phyloP scores from a whole-genome alignment of 2,797 vertebrate species.

The Remorina albescens region DNA sequence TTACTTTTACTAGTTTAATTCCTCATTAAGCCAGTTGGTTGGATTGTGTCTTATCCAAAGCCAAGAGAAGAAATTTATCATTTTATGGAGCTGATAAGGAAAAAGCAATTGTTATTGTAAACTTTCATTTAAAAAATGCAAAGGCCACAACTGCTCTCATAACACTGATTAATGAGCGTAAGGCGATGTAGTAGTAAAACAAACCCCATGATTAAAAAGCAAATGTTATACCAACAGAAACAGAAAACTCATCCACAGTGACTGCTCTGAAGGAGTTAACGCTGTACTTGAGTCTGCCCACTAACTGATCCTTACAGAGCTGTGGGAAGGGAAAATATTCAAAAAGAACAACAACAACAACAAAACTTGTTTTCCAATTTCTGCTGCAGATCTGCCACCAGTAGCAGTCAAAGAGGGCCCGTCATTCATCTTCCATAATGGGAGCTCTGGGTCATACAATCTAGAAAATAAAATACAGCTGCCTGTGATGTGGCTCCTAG shows the following conservation, averaged over 20 bases:
- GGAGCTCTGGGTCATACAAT: conserved; percentile 68
- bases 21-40: conserved; percentile 17
- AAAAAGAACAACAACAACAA: conserved; percentile 41
- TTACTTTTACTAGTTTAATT: conserved; percentile 25
- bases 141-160: conserved; percentile 5
- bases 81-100: not conserved
- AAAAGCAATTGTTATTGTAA: conserved; percentile 1
- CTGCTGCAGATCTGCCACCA: conserved; percentile 38
- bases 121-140: conserved; percentile 11
- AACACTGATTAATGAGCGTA: conserved; percentile 10
- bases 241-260: conserved; percentile 38
- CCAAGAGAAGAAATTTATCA: conserved; percentile 18
- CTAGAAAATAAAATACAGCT: conserved; percentile 58
- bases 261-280: conserved; percentile 31
- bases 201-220: conserved; percentile 54
- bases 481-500: conserved; percentile 60
- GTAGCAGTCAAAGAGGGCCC: conserved; percentile 55
- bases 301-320: conserved; percentile 51
- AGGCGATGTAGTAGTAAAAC: conserved; percentile 24
- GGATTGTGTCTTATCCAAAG: conserved; percentile 4
- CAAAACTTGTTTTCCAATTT: conserved; percentile 49
- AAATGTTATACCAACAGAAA: conserved; percentile 42
- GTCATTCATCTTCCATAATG: conserved; percentile 68
- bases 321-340: conserved; percentile 53
- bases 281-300: conserved; percentile 28